Conservation (phyloP, 1,140 invertebrate genomes). For the Cydia fagiglandana region DNA sequence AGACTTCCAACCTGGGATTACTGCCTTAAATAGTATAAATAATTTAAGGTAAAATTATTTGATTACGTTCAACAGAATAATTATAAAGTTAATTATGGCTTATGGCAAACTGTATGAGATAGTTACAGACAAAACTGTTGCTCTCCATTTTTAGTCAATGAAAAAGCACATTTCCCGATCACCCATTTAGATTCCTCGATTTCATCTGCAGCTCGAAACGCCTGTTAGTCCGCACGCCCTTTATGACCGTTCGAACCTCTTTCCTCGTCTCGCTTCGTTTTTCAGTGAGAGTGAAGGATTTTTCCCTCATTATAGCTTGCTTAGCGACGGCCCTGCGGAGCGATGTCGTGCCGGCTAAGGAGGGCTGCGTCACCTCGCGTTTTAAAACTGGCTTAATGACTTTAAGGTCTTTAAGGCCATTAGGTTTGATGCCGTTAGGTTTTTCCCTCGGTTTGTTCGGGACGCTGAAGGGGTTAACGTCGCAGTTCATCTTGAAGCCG, state of each 20-base stretch:
- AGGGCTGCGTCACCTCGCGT: constrained; percentile 48
- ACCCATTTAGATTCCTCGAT: constrained; percentile 58
- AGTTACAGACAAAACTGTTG: neutral
- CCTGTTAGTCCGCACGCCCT: constrained; percentile 82
- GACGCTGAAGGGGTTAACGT: constrained; percentile 59
- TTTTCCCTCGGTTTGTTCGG: constrained; percentile 28
- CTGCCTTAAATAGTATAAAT: too few species aligned
- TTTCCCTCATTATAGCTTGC: constrained; percentile 65
- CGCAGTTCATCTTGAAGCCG: constrained; percentile 70
- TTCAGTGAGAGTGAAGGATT: constrained; percentile 56
- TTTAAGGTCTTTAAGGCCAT: constrained; percentile 5
- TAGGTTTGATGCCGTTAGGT: constrained; percentile 34
- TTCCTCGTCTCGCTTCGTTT: constrained; percentile 58
- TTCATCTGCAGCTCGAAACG: constrained; percentile 84
- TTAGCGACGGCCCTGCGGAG: constrained; percentile 54
- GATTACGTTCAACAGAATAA: too few species aligned
- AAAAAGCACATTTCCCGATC: neutral
- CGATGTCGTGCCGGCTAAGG: constrained; percentile 51
- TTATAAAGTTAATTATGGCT: too few species aligned
- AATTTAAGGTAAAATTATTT: too few species aligned
- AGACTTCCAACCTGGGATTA: too few species aligned
- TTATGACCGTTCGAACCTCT: constrained; percentile 74
- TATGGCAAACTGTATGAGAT: too few species aligned
- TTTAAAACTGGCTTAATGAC: neutral
- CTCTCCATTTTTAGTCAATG: neutral